Evolutionary conservation across 1,140 invertebrate genomes (phyloP).

Genomic region (Drosophila neocordata): DNA sequence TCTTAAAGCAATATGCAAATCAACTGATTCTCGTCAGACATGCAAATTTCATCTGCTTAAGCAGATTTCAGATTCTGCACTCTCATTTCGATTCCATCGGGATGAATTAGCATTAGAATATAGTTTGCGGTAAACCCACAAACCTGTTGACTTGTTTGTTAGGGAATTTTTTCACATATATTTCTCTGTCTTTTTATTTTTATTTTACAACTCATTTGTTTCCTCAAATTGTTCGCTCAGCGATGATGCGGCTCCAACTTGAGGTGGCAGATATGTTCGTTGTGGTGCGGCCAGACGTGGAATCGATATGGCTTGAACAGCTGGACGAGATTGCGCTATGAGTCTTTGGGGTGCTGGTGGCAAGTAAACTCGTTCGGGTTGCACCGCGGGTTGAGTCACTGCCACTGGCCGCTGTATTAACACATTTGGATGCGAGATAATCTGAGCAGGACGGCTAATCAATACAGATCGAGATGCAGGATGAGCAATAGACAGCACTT

Average conservation of each 20-base stretch:
- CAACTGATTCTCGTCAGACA: constrained; percentile 38
- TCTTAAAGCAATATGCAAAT: constrained; percentile 47
- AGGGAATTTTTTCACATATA: constrained; percentile 8
- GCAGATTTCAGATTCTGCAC: constrained; percentile 46
- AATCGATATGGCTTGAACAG: neutral
- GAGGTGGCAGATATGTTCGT: constrained; percentile 38
- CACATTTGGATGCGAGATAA: neutral
- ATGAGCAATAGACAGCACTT: neutral
- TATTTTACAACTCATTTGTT: neutral
- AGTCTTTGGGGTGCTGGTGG: neutral
- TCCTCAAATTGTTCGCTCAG: constrained; percentile 2
- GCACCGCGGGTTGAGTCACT: neutral
- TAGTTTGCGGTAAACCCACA: constrained; percentile 50
- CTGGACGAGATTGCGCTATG: neutral
- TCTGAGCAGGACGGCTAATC: neutral
- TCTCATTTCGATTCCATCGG: constrained; percentile 11
- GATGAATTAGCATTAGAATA: constrained; percentile 67
- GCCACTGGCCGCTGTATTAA: constrained; percentile 2
- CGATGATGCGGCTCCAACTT: constrained; percentile 13
- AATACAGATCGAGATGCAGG: neutral
- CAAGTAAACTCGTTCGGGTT: neutral
- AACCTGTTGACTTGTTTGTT: constrained; percentile 40
- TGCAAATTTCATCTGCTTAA: constrained; percentile 41
- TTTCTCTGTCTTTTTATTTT: neutral
- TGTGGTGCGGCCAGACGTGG: constrained; percentile 8